A percentile compares a stretch with the other conserved stretches of the same genome.
These are phyloP conservation scores for Aphis gossypii DNA, from an alignment of 1,140 invertebrate species.

Conservation along the genomic window DNA sequence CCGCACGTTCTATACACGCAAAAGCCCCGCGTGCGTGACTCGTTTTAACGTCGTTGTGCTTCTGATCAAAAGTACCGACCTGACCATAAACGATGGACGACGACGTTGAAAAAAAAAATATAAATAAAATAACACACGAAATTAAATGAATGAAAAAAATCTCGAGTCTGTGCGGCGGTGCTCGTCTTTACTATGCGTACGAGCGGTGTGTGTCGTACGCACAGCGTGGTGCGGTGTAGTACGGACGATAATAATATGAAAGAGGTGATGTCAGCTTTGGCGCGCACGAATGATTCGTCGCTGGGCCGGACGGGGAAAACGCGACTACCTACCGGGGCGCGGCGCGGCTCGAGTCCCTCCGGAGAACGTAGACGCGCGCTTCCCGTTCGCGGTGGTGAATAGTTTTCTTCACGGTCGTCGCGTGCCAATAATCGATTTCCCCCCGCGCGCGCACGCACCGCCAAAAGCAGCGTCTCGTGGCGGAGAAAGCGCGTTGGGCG, in stretches of 20 bases:
- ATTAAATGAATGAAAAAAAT: conserved; percentile 30
- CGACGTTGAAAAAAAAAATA: neutral
- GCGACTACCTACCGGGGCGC: neutral
- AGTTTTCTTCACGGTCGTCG: conserved; percentile 49
- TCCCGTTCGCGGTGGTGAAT: neutral
- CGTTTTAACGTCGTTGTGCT: neutral
- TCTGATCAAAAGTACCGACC: neutral
- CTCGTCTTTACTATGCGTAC: neutral
- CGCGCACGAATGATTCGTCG: conserved; percentile 24
- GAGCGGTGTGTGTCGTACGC: neutral
- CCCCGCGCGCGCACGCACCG: neutral
- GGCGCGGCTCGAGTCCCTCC: neutral
- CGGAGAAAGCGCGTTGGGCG: conserved; percentile 6
- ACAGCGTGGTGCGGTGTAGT: neutral
- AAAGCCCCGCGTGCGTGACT: neutral
- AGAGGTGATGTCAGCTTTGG: neutral
- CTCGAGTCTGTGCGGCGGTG: neutral
- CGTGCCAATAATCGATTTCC: conserved; percentile 53
- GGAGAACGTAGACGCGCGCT: neutral
- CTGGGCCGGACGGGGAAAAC: neutral
- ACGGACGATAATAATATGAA: conserved; percentile 9
- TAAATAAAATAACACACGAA: neutral
- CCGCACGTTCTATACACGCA: neutral
- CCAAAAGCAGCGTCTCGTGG: neutral
- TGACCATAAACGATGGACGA: neutral